phyloP scores from a whole-genome alignment of 30 jellyfish, hydroid and myxozoan genomes.

The Hydra vulgaris region DNA sequence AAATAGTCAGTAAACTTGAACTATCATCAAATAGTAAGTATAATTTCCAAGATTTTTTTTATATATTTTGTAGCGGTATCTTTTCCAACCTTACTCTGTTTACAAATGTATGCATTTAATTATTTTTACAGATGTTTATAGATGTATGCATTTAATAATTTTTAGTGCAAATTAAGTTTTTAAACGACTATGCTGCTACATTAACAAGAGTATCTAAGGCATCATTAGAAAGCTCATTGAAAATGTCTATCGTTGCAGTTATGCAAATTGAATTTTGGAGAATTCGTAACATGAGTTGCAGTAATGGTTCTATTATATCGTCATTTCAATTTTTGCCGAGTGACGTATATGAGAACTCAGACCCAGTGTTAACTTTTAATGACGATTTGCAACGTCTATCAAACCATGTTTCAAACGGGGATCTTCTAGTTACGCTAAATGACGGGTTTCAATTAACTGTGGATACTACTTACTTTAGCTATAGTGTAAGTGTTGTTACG shows the following conservation, averaged over 20 bases:
- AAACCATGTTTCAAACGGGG: neutral
- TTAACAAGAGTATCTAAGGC: neutral
- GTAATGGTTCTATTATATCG: slow-evolving; percentile 11
- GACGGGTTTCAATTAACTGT: neutral
- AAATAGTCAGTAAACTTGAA: no score
- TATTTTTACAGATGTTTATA: neutral
- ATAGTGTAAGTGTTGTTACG: neutral
- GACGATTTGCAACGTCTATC: neutral
- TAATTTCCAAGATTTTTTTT: no score
- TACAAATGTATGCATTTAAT: neutral
- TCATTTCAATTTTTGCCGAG: neutral
- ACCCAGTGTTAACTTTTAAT: neutral
- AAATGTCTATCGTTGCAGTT: neutral
- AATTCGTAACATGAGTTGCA: slow-evolving; percentile 14
- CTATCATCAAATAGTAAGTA: no score
- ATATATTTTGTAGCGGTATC: no score
- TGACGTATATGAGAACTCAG: neutral
- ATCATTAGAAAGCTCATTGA: neutral
- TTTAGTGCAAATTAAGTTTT: slow-evolving; percentile 2
- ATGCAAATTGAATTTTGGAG: slow-evolving; percentile 8
- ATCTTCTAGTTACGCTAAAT: neutral
- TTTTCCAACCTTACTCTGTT: neutral
- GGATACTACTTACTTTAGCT: neutral
- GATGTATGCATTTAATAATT: neutral
- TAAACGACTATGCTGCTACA: neutral